A percentile compares a stretch with the other conserved stretches of the same genome.
These are phyloP conservation scores for Pitangus sulphuratus DNA, from an alignment of 2,797 vertebrate species.

Conservation along the genomic window DNA sequence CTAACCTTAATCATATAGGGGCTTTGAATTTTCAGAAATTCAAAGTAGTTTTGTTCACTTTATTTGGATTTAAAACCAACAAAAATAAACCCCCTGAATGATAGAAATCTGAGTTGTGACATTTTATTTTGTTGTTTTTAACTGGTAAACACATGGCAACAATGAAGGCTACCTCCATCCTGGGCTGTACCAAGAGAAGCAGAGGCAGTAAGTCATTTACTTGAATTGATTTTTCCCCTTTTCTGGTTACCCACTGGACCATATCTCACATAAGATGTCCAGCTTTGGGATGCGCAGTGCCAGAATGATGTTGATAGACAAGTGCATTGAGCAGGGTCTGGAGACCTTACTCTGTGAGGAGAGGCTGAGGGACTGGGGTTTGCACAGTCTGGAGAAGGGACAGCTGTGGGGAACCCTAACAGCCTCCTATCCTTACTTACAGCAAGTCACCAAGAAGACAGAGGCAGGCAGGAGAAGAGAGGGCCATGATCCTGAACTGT, in stretches of 20 bases:
- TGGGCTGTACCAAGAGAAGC: not conserved
- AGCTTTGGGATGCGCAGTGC: not conserved
- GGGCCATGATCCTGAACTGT: not conserved
- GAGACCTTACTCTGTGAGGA: not conserved
- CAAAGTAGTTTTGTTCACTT: not conserved
- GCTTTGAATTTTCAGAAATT: not conserved
- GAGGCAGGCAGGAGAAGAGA: not conserved
- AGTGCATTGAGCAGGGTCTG: not conserved
- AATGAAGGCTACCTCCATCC: not conserved
- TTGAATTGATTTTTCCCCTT: not conserved
- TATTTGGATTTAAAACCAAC: not conserved
- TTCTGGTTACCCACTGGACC: not conserved
- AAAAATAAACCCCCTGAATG: not conserved
- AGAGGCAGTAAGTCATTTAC: not conserved
- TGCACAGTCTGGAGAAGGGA: not conserved
- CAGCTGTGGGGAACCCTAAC: not conserved
- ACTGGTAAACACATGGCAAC: not conserved
- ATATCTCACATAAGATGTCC: not conserved
- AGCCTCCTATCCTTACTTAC: rapidly evolving
- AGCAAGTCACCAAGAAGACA: not conserved
- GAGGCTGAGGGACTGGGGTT: not conserved
- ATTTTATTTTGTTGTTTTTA: not conserved
- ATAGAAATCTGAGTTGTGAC: not conserved
- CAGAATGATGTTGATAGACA: not conserved
- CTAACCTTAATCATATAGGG: not conserved